Evolutionary conservation across 2,797 vertebrate species (phyloP).

Genomic region (Austrolebias charrua): DNA sequence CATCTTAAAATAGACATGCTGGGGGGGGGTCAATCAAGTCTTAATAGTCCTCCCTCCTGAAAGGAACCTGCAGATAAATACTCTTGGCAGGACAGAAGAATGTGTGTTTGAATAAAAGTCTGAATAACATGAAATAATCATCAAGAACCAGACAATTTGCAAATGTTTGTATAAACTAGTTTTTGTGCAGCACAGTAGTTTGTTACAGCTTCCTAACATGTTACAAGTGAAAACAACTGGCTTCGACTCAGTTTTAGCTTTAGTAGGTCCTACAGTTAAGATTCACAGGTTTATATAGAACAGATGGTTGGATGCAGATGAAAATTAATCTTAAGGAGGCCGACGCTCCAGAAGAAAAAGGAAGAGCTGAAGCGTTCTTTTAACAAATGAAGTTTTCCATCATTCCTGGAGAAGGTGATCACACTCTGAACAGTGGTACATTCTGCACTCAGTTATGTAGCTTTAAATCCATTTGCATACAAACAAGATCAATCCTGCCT

Average conservation of each 20-base stretch:
- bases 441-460: conserved; percentile 64
- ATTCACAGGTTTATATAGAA: conserved; percentile 36
- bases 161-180: conserved; percentile 9
- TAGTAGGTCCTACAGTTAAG: conserved; percentile 48
- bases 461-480: conserved; percentile 61
- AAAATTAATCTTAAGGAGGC: conserved; percentile 9
- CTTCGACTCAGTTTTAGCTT: conserved; percentile 34
- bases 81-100: too few relatives aligned
- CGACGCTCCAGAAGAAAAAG: neutral
- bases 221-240: conserved; percentile 45
- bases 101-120: too few relatives aligned
- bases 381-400: conserved; percentile 35
- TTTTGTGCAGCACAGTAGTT: conserved; percentile 33
- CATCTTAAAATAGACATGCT: too few relatives aligned
- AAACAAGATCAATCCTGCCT: conserved; percentile 52
- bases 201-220: conserved; percentile 21
- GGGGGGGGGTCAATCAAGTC: too few relatives aligned
- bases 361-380: neutral
- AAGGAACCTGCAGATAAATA: too few relatives aligned
- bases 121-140: too few relatives aligned
- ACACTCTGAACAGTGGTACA: conserved; percentile 65
- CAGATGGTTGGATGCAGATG: too few relatives aligned
- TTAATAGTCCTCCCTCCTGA: too few relatives aligned
- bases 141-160: neutral
- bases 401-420: conserved; percentile 44